These are phyloP conservation scores for Clarias gariepinus DNA, from an alignment of 2,113 vertebrate species.

Conservation along the genomic window DNA sequence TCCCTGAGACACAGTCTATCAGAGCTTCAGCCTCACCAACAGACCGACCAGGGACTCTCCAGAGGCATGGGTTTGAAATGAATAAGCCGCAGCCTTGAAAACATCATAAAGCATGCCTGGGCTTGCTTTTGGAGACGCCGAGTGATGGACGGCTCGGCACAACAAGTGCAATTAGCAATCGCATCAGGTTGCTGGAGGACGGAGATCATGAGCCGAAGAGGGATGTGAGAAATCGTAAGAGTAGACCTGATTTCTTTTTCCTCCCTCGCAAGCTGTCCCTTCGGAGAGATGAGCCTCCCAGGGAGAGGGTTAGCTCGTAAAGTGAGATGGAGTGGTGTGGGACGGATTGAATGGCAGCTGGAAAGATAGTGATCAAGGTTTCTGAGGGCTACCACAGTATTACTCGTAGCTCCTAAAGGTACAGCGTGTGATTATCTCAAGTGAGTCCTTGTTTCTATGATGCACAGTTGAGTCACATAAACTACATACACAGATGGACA, in stretches of 20 bases:
- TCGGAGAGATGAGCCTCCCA: constrained; percentile 44
- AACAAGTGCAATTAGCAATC: constrained; percentile 47
- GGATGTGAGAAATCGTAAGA: constrained; percentile 28
- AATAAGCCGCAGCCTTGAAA: constrained; percentile 34
- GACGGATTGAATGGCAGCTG: constrained; percentile 37
- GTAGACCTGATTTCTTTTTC: constrained; percentile 33
- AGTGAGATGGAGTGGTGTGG: constrained; percentile 29
- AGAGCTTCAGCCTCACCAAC: constrained; percentile 31
- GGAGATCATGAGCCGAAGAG: constrained; percentile 33
- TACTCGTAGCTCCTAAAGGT: neutral
- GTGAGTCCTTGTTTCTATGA: neutral
- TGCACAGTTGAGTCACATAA: neutral
- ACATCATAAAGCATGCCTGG: constrained; percentile 38
- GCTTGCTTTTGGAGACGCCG: neutral
- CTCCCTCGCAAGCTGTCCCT: constrained; percentile 24
- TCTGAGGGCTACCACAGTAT: constrained; percentile 1
- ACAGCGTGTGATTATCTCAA: neutral
- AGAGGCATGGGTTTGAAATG: constrained; percentile 39
- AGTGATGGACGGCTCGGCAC: constrained; percentile 26
- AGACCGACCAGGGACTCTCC: constrained; percentile 9
- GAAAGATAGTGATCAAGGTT: constrained; percentile 40
- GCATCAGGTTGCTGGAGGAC: constrained; percentile 38
- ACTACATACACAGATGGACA: neutral
- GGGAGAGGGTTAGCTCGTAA: constrained; percentile 18
- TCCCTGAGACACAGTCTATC: constrained; percentile 37